Percentiles rank a stretch among this genome's conserved stretches.
Conservation (phyloP, 1,140 invertebrate genomes). For the Matsumurasca onukii region DNA sequence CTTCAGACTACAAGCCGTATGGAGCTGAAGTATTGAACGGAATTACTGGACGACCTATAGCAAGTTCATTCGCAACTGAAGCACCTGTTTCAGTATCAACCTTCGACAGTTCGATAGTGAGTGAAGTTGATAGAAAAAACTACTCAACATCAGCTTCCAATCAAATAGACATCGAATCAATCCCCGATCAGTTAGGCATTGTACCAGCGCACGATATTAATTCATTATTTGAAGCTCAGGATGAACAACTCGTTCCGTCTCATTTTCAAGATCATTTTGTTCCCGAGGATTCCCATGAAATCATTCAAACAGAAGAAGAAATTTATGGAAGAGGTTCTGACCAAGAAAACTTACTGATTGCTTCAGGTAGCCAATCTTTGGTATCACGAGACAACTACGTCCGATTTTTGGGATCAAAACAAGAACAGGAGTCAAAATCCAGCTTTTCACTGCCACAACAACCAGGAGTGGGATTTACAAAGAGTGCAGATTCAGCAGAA, state of each 20-base stretch:
- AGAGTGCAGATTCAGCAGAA: not conserved
- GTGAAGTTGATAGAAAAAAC: slow-evolving; percentile 5
- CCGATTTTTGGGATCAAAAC: slow-evolving; percentile 25
- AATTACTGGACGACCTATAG: slow-evolving; percentile 30
- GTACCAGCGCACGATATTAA: slow-evolving; percentile 38
- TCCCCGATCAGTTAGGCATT: slow-evolving; percentile 26
- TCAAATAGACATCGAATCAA: slow-evolving; percentile 28
- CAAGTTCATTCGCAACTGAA: slow-evolving; percentile 10
- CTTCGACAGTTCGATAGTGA: not conserved
- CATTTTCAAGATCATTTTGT: slow-evolving; percentile 4
- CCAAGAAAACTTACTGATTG: slow-evolving; percentile 40
- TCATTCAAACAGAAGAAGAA: slow-evolving; percentile 21
- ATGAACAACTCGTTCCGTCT: not conserved
- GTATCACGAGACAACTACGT: slow-evolving; percentile 50
- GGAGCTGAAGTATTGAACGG: slow-evolving; percentile 46
- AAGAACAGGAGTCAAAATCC: not conserved
- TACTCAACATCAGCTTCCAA: slow-evolving; percentile 9
- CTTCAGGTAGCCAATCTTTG: slow-evolving; percentile 42
- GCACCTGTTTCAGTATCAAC: not conserved
- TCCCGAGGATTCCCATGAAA: too few relatives aligned
- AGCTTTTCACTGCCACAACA: not conserved
- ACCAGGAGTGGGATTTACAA: not conserved
- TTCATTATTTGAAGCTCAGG: slow-evolving; percentile 11
- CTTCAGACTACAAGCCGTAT: slow-evolving; percentile 46
- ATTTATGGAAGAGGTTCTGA: slow-evolving; percentile 28